Conservation (phyloP, 2,888 invertebrate species). For the Chromoteleia sp. region DNA sequence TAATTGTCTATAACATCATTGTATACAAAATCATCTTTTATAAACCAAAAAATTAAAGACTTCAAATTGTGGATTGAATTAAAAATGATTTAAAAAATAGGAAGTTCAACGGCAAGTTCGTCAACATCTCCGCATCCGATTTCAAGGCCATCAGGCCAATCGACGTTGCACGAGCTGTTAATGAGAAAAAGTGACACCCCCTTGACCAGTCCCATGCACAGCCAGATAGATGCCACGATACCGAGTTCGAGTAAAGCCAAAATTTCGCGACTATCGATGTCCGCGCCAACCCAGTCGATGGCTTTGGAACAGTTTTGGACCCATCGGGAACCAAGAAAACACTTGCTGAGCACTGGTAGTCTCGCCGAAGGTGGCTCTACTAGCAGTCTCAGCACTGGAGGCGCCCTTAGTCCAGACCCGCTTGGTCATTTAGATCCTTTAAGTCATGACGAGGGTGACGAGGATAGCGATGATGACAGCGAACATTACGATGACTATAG, state of each 20-base stretch:
- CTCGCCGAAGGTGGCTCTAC: conserved; percentile 93
- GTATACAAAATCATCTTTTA: too few species aligned
- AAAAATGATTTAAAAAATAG: conserved; percentile 65
- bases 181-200: conserved; percentile 88
- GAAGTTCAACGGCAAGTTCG: conserved; percentile 82
- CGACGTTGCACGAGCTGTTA: conserved; percentile 88
- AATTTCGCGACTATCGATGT: conserved; percentile 91
- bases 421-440: conserved; percentile 87
- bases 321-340: conserved; percentile 93
- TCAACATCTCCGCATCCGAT: conserved; percentile 82
- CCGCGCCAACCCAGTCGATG: conserved; percentile 92
- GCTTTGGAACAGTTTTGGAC: conserved; percentile 94
- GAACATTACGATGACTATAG: conserved; percentile 95
- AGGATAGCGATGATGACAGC: conserved; percentile 93
- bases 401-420: conserved; percentile 92
- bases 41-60: too few species aligned
- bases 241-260: conserved; percentile 82
- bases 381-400: conserved; percentile 92
- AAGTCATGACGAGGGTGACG: conserved; percentile 94
- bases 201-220: conserved; percentile 78
- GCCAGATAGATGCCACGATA: conserved; percentile 73
- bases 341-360: conserved; percentile 93
- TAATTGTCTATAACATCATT: too few species aligned
- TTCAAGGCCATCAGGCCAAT: conserved; percentile 80
- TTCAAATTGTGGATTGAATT: too few species aligned